A percentile compares a stretch with the other conserved stretches of the same genome.
phyloP scores from a whole-genome alignment of 2,797 vertebrate species.

The Pseudochromis fuscus region DNA sequence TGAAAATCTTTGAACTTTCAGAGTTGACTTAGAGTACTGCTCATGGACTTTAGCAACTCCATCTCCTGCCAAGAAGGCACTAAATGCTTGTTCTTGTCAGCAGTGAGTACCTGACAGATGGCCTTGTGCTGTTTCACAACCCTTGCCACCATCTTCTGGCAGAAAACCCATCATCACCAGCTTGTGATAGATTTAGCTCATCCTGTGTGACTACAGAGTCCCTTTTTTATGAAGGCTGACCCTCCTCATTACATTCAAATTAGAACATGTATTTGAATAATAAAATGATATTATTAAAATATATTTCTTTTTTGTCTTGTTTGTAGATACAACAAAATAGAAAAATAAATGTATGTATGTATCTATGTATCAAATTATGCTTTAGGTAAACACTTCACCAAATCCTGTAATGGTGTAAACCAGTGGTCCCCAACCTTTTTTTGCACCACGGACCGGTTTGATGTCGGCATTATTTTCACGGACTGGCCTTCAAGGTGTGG shows the following conservation, averaged over 20 bases:
- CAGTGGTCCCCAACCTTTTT: too few species aligned
- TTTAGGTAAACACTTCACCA: background rate
- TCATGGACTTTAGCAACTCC: conserved; percentile 26
- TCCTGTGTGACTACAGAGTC: conserved; percentile 39
- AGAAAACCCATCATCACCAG: conserved; percentile 60
- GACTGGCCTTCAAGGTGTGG: too few species aligned
- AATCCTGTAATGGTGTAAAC: too few species aligned
- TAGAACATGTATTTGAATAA: background rate
- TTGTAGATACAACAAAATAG: background rate
- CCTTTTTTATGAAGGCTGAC: conserved; percentile 14
- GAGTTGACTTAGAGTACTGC: conserved; percentile 20
- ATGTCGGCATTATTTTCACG: too few species aligned
- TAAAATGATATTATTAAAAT: too few species aligned
- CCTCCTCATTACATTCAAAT: background rate
- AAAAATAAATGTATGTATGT: background rate
- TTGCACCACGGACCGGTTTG: too few species aligned
- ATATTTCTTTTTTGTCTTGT: background rate
- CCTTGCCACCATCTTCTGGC: conserved; percentile 70
- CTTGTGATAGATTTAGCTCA: conserved; percentile 67
- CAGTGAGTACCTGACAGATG: conserved; percentile 75
- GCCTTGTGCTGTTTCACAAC: conserved; percentile 62
- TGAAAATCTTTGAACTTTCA: conserved; percentile 47
- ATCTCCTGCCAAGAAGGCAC: conserved; percentile 51
- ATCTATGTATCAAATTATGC: background rate
- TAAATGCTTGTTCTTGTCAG: conserved; percentile 70